phyloP scores from a whole-genome alignment of 2,888 invertebrate species.

The Steinernema scapterisci region DNA sequence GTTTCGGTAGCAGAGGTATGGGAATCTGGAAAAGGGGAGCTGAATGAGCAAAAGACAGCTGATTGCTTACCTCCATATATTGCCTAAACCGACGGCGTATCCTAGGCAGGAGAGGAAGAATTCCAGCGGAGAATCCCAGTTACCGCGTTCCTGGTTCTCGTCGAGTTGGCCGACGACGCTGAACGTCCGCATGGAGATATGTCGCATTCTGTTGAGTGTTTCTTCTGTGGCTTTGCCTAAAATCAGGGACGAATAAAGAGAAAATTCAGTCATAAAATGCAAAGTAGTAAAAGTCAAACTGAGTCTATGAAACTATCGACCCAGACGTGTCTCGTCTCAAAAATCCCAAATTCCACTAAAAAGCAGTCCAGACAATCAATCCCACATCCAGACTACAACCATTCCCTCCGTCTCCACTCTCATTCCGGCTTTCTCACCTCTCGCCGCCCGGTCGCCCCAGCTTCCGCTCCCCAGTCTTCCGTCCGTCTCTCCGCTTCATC shows the following conservation, averaged over 20 bases:
- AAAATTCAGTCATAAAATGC: no score
- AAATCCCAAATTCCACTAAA: no score
- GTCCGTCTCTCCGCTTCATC: neutral
- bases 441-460: neutral
- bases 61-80: conserved; percentile 65
- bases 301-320: no score
- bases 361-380: no score
- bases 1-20: conserved; percentile 70
- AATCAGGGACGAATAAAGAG: neutral
- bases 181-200: conserved; percentile 51
- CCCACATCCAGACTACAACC: no score
- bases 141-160: conserved; percentile 69
- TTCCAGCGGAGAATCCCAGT: conserved; percentile 71
- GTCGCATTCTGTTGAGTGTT: conserved; percentile 53
- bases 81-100: conserved; percentile 74
- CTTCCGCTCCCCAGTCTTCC: neutral
- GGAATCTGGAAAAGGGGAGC: conserved; percentile 69
- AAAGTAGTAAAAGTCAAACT: no score
- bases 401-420: neutral
- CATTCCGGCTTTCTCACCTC: neutral
- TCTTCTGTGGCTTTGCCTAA: conserved; percentile 17
- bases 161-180: conserved; percentile 51
- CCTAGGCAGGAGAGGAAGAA: conserved; percentile 73
- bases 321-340: no score
- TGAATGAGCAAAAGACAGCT: no score